Conservation (phyloP, 2,113 vertebrate species). For the Patagioenas fasciata region DNA sequence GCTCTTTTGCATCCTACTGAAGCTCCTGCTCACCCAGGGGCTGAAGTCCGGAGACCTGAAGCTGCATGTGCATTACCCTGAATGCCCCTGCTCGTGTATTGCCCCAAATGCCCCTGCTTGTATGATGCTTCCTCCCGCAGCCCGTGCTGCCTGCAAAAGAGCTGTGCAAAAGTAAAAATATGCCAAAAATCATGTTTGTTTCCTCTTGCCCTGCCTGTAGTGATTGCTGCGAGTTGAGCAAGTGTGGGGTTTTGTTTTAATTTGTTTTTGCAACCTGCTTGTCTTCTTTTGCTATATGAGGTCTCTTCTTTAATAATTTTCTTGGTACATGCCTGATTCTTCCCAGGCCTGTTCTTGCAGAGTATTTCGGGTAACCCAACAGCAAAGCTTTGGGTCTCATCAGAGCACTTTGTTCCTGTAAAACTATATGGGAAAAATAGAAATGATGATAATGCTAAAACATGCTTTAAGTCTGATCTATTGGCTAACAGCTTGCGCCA, state of each 20-base stretch:
- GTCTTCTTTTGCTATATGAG: not conserved
- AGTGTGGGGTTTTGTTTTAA: not conserved
- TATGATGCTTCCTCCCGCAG: not conserved
- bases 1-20: not conserved
- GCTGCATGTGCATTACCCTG: not conserved
- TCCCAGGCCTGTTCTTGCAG: not conserved
- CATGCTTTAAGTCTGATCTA: fast-evolving
- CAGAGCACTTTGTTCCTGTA: not conserved
- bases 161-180: not conserved
- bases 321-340: not conserved
- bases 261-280: slow-evolving; percentile 12
- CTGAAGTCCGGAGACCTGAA: not conserved
- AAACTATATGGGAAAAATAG: not conserved
- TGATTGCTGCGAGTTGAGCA: not conserved
- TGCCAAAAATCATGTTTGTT: fast-evolving
- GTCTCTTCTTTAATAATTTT: not conserved
- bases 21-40: not conserved
- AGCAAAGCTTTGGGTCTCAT: not conserved
- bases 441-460: not conserved
- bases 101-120: fast-evolving
- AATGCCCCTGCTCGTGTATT: fast-evolving
- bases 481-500: no score
- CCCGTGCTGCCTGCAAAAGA: not conserved
- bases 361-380: fast-evolving
- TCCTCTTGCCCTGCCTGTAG: not conserved